Evolutionary conservation across 2,797 vertebrate genomes (phyloP).

Genomic region (Pangasius djambal): DNA sequence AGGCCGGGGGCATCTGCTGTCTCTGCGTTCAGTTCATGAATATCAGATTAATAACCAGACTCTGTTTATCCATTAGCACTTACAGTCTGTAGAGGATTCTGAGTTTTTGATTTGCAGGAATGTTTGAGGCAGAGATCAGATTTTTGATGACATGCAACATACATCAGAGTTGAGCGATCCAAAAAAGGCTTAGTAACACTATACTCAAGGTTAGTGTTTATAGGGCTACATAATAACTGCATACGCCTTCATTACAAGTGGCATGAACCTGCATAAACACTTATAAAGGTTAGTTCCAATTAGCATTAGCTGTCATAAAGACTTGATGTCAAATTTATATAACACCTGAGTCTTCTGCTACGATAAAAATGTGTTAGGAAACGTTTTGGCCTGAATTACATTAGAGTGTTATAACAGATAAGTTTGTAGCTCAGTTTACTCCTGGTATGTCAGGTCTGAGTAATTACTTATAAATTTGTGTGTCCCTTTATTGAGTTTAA

Average conservation of each 20-base stretch:
- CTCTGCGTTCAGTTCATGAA: not conserved
- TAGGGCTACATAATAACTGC: not conserved
- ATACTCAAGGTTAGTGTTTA: not conserved
- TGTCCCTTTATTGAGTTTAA: not conserved
- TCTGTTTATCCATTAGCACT: conserved; percentile 4
- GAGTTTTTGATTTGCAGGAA: not conserved
- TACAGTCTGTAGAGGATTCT: not conserved
- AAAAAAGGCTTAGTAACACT: not conserved
- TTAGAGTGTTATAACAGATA: not conserved
- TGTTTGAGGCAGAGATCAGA: not conserved
- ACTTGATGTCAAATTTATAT: not conserved
- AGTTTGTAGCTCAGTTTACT: not conserved
- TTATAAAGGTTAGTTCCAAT: not conserved
- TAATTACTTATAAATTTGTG: not conserved
- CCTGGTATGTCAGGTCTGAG: not conserved
- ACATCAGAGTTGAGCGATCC: not conserved
- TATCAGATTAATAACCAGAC: conserved; percentile 29
- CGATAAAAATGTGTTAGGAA: not conserved
- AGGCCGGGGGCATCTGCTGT: not conserved
- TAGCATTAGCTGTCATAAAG: not conserved
- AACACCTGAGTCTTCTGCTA: not conserved
- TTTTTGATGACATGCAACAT: not conserved
- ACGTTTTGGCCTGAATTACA: not conserved
- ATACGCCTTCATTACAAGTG: not conserved
- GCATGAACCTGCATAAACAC: not conserved